phyloP scores from a whole-genome alignment of 2,888 invertebrate genomes.

The Agelastica alni region DNA sequence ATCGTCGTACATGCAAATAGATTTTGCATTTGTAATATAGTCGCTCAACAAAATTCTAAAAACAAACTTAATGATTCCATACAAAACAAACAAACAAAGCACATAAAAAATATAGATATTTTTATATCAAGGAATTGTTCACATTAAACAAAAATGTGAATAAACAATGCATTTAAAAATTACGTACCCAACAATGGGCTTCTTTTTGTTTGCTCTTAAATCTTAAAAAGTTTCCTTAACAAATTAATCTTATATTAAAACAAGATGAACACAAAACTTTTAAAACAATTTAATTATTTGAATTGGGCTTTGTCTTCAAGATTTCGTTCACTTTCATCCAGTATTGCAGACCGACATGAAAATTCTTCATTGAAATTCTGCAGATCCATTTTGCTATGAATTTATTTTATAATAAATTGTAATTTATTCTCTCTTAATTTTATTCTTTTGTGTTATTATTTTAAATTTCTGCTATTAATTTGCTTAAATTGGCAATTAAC shows the following conservation, averaged over 20 bases:
- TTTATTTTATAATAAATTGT: slow-evolving; percentile 26
- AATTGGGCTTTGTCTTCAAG: not conserved
- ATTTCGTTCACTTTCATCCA: not conserved
- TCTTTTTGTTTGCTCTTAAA: not conserved
- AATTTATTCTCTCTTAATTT: slow-evolving; percentile 26
- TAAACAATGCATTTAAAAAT: too few relatives aligned
- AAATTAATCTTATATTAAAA: not conserved
- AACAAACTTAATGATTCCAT: too few relatives aligned
- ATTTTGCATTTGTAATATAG: too few relatives aligned
- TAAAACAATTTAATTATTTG: slow-evolving; percentile 1
- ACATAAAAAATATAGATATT: too few relatives aligned
- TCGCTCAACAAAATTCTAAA: too few relatives aligned
- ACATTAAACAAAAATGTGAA: too few relatives aligned
- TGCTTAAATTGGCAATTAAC: slow-evolving; percentile 17
- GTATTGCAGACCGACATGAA: not conserved
- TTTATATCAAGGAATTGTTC: too few relatives aligned
- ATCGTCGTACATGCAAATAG: too few relatives aligned
- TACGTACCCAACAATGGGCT: too few relatives aligned
- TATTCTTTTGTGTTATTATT: slow-evolving; percentile 26
- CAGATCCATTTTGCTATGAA: slow-evolving; percentile 21
- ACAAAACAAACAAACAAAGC: too few relatives aligned
- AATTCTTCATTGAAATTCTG: slow-evolving; percentile 23
- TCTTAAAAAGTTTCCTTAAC: not conserved
- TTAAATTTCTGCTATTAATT: slow-evolving; percentile 27
- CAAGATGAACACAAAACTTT: not conserved